Percentiles rank a stretch among this genome's conserved stretches.
Conservation (phyloP, 35 echinoderm and acorn worm species). For the Ophiothrix spiculata region DNA sequence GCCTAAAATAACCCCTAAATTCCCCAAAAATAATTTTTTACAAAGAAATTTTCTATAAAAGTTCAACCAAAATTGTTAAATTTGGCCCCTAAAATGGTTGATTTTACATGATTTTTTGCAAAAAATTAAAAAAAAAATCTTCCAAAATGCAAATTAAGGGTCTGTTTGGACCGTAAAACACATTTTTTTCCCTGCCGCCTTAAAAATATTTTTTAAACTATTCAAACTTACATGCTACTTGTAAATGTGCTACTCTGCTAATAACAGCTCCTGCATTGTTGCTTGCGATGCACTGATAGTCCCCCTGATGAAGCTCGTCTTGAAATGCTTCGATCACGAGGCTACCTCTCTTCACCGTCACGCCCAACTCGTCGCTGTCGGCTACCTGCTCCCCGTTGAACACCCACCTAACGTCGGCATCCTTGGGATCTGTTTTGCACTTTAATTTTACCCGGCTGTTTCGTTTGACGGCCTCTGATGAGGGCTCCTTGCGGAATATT, state of each 20-base stretch:
- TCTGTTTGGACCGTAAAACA: too few species aligned
- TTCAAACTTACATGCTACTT: constrained; percentile 63
- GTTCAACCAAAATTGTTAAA: neutral
- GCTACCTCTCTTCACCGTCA: constrained; percentile 37
- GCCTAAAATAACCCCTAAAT: too few species aligned
- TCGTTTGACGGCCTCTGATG: constrained; percentile 61
- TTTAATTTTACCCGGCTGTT: constrained; percentile 73
- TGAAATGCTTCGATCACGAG: constrained; percentile 64
- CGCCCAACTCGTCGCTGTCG: constrained; percentile 18
- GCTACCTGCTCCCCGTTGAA: constrained; percentile 39
- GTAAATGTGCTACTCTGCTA: constrained; percentile 60
- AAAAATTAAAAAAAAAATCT: too few species aligned
- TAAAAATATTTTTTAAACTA: too few species aligned
- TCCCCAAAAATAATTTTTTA: neutral
- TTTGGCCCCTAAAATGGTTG: too few species aligned
- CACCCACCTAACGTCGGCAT: constrained; percentile 74
- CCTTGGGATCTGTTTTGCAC: constrained; percentile 70
- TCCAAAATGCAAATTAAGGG: too few species aligned
- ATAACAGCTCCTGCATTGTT: constrained; percentile 37
- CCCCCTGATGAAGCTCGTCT: constrained; percentile 57
- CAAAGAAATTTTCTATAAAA: neutral
- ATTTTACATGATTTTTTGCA: too few species aligned
- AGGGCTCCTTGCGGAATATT: constrained; percentile 67
- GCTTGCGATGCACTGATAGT: constrained; percentile 80
- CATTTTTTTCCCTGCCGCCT: too few species aligned